These are phyloP conservation scores for Pogoniulus pusillus DNA, from an alignment of 2,797 vertebrate species.

Conservation along the genomic window DNA sequence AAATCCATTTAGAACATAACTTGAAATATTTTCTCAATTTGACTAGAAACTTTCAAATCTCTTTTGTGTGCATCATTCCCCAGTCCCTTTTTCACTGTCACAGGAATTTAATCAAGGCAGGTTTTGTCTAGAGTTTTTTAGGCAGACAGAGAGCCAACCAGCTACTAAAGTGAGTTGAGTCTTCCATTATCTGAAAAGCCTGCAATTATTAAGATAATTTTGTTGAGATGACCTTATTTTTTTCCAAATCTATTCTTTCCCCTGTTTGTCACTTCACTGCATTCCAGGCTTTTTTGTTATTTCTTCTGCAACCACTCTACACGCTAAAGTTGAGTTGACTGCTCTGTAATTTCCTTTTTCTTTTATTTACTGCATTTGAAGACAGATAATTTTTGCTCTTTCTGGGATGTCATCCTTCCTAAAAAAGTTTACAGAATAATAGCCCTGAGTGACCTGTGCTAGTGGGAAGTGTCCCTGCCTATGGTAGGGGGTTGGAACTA, in stretches of 20 bases:
- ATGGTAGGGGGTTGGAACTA: too few relatives aligned
- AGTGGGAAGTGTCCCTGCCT: too few relatives aligned
- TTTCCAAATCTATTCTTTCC: neutral
- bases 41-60: neutral
- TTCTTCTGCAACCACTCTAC: neutral
- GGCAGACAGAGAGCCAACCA: neutral
- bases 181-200: neutral
- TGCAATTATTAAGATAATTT: neutral
- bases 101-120: neutral
- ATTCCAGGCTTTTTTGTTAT: slow-evolving; percentile 10
- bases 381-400: slow-evolving; percentile 24
- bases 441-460: neutral
- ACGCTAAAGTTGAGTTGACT: neutral
- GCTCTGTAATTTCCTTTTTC: slow-evolving; percentile 26
- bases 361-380: neutral
- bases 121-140: neutral
- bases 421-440: neutral
- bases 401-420: neutral
- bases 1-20: neutral
- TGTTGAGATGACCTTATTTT: neutral
- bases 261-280: slow-evolving; percentile 24
- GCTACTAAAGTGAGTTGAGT: neutral
- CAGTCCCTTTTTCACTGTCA: neutral
- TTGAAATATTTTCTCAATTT: slow-evolving; percentile 8
- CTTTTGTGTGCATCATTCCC: neutral